Evolutionary conservation across 2,113 vertebrate species (phyloP).

Genomic region (Callipepla californica): DNA sequence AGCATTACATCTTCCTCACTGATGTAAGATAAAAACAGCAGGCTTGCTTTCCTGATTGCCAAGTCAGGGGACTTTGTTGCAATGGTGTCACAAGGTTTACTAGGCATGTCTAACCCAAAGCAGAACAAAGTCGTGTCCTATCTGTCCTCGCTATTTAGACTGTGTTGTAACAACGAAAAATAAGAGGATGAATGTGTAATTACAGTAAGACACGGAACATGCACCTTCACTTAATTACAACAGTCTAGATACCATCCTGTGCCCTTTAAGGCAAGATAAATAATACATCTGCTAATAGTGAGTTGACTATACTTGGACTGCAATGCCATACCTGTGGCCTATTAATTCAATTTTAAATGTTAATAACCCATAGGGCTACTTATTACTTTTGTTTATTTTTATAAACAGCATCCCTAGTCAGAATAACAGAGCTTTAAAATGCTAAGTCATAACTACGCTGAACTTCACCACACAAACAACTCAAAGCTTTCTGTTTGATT

Average conservation of each 20-base stretch:
- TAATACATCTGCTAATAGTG: neutral
- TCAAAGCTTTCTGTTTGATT: neutral
- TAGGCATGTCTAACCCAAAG: neutral
- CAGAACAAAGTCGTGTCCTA: neutral
- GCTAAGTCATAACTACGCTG: accelerated
- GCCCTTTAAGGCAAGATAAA: neutral
- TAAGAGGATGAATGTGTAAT: neutral
- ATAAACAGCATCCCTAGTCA: neutral
- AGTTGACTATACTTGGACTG: neutral
- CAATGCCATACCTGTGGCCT: neutral
- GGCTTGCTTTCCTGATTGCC: neutral
- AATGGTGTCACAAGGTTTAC: neutral
- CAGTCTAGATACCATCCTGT: accelerated
- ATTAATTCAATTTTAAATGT: neutral
- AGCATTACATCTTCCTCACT: accelerated
- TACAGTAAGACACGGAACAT: accelerated
- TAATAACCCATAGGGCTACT: neutral
- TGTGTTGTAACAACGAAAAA: neutral
- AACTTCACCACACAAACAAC: accelerated
- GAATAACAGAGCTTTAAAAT: neutral
- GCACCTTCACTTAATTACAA: neutral
- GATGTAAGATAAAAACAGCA: accelerated
- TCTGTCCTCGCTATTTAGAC: neutral
- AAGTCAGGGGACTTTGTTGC: neutral
- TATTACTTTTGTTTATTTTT: neutral